These are phyloP conservation scores for Caenorhabditis plicata DNA, from an alignment of 2,888 invertebrate species.

Conservation along the genomic window DNA sequence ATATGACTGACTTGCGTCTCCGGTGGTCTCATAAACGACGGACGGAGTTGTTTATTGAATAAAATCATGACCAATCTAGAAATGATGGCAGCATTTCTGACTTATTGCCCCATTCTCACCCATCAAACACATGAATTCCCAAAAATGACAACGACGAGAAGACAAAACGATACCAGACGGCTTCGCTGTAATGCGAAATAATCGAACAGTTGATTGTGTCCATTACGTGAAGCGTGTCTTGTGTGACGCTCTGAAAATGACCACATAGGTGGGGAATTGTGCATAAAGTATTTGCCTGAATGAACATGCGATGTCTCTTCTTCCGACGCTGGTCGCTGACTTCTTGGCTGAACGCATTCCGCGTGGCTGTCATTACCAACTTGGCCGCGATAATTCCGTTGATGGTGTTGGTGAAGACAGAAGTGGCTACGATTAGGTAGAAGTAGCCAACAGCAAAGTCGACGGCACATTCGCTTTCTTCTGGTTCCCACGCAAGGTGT, in stretches of 20 bases:
- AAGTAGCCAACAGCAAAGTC: background rate
- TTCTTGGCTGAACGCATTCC: background rate
- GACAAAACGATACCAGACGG: constrained; percentile 1
- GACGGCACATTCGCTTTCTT: background rate
- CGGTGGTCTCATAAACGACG: background rate
- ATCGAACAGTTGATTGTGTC: constrained; percentile 6
- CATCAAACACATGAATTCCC: constrained; percentile 6
- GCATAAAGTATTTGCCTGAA: background rate
- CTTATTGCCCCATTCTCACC: background rate
- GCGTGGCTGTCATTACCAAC: background rate
- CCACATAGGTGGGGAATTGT: no score
- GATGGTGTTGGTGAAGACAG: background rate
- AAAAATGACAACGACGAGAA: constrained; percentile 4
- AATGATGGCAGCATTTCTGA: no score
- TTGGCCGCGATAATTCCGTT: background rate
- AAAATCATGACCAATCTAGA: constrained; percentile 1
- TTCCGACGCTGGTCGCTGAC: background rate
- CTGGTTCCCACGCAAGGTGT: constrained; percentile 4
- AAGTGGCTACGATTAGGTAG: background rate
- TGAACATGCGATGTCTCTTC: background rate
- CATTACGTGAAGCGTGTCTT: constrained; percentile 6
- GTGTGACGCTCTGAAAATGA: constrained; percentile 1
- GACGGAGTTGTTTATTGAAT: constrained; percentile 1
- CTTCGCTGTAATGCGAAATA: background rate
- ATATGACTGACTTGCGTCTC: background rate